phyloP scores from a whole-genome alignment of 2,888 invertebrate species.

The Hermodice carunculata region DNA sequence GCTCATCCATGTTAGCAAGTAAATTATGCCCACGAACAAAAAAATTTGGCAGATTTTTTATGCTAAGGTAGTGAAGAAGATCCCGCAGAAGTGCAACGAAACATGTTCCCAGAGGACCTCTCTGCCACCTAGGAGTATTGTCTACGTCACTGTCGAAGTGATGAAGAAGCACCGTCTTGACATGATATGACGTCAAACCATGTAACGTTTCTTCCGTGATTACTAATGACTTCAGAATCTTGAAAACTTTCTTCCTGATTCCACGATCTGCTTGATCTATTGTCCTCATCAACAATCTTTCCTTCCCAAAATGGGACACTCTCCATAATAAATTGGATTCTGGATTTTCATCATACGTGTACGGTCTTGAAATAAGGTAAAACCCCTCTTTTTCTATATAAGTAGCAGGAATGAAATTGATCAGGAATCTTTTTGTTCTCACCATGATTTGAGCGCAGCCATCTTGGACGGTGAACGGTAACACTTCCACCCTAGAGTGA shows the following conservation, averaged over 20 bases:
- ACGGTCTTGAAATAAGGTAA: slow-evolving; percentile 34
- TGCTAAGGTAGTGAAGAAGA: slow-evolving; percentile 45
- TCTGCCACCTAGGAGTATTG: slow-evolving; percentile 57
- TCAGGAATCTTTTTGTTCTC: slow-evolving; percentile 1
- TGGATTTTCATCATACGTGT: slow-evolving; percentile 44
- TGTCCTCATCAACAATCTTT: slow-evolving; percentile 40
- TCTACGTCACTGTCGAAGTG: slow-evolving; percentile 57
- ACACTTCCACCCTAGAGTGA: slow-evolving; percentile 11
- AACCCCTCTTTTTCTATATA: slow-evolving; percentile 16
- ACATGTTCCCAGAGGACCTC: slow-evolving; percentile 48
- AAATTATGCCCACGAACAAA: slow-evolving; percentile 52
- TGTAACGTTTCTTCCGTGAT: slow-evolving; percentile 46
- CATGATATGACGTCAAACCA: slow-evolving; percentile 50
- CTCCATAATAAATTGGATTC: slow-evolving; percentile 48
- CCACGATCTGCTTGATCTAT: slow-evolving; percentile 49
- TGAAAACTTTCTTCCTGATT: slow-evolving; percentile 43
- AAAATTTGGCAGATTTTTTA: slow-evolving; percentile 53
- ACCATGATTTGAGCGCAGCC: slow-evolving; percentile 23
- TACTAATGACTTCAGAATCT: slow-evolving; percentile 41
- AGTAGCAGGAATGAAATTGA: slow-evolving; percentile 27
- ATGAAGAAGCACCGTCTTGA: slow-evolving; percentile 58
- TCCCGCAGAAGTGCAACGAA: slow-evolving; percentile 49
- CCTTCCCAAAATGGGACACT: slow-evolving; percentile 34
- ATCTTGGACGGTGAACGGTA: slow-evolving; percentile 16
- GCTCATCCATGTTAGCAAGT: slow-evolving; percentile 34